A percentile compares a stretch with the other conserved stretches of the same genome.
Evolutionary conservation across 2,888 invertebrate genomes (phyloP).

Genomic region (Orchestes rusci): DNA sequence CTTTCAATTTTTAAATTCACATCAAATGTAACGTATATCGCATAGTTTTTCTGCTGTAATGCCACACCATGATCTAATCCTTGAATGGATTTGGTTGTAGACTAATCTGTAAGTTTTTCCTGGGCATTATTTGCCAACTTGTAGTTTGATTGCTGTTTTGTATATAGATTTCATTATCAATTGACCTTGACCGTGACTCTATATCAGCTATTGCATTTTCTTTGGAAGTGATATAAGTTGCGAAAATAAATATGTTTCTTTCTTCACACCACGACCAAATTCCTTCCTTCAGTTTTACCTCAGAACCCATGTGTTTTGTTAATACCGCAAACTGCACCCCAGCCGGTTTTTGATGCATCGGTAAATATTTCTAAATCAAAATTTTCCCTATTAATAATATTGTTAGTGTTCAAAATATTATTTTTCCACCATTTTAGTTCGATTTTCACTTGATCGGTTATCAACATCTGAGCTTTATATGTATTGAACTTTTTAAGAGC

Average conservation of each 20-base stretch:
- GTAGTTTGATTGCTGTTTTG: too few species aligned
- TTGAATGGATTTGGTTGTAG: too few species aligned
- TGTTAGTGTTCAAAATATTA: not conserved
- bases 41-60: too few species aligned
- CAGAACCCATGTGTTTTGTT: conserved; percentile 4
- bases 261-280: conserved; percentile 11
- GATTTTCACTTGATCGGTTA: not conserved
- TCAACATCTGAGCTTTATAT: not conserved
- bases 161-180: conserved; percentile 8
- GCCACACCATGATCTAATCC: too few species aligned
- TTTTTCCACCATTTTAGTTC: conserved; percentile 3
- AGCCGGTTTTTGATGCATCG: conserved; percentile 1
- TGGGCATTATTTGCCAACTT: too few species aligned
- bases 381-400: not conserved
- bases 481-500: conserved; percentile 1
- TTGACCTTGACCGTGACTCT: conserved; percentile 1
- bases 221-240: conserved; percentile 7
- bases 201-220: conserved; percentile 6
- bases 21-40: too few species aligned
- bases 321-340: not conserved
- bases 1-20: too few species aligned
- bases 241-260: conserved; percentile 8
- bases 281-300: not conserved
- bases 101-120: too few species aligned
- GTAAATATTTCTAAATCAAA: conserved; percentile 1